Conservation (phyloP, 1,140 invertebrate genomes). For the Callitettix versicolor region DNA sequence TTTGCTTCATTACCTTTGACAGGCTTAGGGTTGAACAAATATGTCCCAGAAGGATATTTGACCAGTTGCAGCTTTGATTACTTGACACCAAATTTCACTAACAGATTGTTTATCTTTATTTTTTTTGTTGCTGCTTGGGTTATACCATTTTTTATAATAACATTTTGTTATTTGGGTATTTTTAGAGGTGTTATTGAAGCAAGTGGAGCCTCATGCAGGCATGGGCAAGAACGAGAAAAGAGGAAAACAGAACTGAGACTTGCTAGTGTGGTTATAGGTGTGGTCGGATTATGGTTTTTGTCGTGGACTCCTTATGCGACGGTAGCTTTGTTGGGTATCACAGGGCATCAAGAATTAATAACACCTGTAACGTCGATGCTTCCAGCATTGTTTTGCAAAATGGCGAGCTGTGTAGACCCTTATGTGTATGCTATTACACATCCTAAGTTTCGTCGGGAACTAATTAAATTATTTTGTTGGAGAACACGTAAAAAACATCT, state of each 20-base stretch:
- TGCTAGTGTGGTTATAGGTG: constrained; percentile 48
- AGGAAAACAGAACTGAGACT: constrained; percentile 53
- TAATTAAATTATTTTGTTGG: constrained; percentile 2
- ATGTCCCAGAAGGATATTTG: constrained; percentile 41
- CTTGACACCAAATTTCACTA: constrained; percentile 42
- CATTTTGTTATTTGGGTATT: constrained; percentile 59
- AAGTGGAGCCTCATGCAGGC: constrained; percentile 25
- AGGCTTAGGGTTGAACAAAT: constrained; percentile 49
- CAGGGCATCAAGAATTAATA: constrained; percentile 46
- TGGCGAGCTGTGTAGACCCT: constrained; percentile 60
- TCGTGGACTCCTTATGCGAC: constrained; percentile 68
- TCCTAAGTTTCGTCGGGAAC: constrained; percentile 35
- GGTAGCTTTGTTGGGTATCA: constrained; percentile 58
- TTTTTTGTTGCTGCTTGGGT: constrained; percentile 59
- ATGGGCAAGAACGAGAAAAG: constrained; percentile 49
- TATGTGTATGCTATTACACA: constrained; percentile 63
- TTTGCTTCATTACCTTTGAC: constrained; percentile 56
- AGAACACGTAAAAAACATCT: background rate
- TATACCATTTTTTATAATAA: constrained; percentile 53
- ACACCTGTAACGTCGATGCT: constrained; percentile 58
- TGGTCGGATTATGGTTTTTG: constrained; percentile 58
- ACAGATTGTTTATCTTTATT: constrained; percentile 49
- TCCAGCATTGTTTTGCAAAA: constrained; percentile 64
- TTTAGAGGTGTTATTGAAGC: constrained; percentile 21
- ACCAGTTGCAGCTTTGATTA: constrained; percentile 77